Evolutionary conservation across 1,140 invertebrate species (phyloP).

Genomic region (Drosophila carrolli): DNA sequence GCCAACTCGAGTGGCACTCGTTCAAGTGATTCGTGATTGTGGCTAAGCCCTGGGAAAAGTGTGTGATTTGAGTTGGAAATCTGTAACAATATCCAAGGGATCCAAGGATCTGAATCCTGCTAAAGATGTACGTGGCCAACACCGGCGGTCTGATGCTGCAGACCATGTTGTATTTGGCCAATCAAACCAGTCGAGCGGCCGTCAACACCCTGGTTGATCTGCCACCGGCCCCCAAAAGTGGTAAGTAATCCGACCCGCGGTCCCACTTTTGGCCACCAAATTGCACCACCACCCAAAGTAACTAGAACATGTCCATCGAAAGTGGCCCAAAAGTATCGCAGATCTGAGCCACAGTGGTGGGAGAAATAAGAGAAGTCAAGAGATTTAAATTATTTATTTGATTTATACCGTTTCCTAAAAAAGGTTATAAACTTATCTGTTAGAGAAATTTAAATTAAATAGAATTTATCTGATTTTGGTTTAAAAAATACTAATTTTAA

Average conservation of each 20-base stretch:
- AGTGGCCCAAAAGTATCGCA: slow-evolving; percentile 1
- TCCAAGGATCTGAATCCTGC: background rate
- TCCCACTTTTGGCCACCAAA: background rate
- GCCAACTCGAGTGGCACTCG: slow-evolving; percentile 18
- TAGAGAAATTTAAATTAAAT: background rate
- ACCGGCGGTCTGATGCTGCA: slow-evolving; percentile 81
- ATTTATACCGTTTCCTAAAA: too few relatives aligned
- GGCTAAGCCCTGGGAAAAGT: background rate
- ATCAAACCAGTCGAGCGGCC: slow-evolving; percentile 79
- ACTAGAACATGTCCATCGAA: slow-evolving; percentile 3
- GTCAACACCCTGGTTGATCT: slow-evolving; percentile 77
- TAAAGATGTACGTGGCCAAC: slow-evolving; percentile 77
- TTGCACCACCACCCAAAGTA: slow-evolving; percentile 2
- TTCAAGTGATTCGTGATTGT: slow-evolving; percentile 25
- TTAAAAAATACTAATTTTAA: too few relatives aligned
- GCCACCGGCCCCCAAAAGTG: slow-evolving; percentile 77
- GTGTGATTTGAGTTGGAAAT: background rate
- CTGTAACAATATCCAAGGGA: too few relatives aligned
- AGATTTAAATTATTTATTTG: background rate
- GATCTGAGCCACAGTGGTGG: background rate
- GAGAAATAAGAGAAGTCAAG: background rate
- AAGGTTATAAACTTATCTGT: background rate
- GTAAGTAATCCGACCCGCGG: slow-evolving; percentile 55
- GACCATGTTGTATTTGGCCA: slow-evolving; percentile 83
- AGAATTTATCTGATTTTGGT: background rate